phyloP scores from a whole-genome alignment of 2,888 invertebrate genomes.

The Pseudeuparius sepicola region DNA sequence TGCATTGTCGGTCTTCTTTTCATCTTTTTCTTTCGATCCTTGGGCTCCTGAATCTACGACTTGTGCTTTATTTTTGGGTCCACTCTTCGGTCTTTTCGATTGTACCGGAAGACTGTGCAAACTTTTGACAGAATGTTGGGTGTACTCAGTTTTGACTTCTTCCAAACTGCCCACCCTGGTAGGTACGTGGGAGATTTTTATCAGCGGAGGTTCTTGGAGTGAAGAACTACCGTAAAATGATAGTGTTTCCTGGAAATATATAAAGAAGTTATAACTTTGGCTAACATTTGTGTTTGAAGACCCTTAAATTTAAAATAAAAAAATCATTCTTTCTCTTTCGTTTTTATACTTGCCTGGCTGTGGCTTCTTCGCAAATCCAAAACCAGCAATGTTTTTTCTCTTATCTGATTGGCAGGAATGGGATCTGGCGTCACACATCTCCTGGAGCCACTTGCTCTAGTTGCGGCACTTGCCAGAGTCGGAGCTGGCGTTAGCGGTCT shows the following conservation, averaged over 20 bases:
- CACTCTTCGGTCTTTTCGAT: conserved; percentile 15
- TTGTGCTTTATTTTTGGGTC: too few species aligned
- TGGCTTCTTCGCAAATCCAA: conserved; percentile 59
- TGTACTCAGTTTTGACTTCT: conserved; percentile 18
- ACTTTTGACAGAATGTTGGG: conserved; percentile 9
- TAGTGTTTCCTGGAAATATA: conserved; percentile 39
- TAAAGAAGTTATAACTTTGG: conserved; percentile 4
- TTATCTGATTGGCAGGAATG: conserved; percentile 36
- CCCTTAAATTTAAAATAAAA: too few species aligned
- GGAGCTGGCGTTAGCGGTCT: conserved; percentile 73
- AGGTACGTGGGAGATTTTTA: conserved; percentile 31
- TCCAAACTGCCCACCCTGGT: conserved; percentile 28
- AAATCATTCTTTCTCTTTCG: too few species aligned
- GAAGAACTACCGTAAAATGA: conserved; percentile 42
- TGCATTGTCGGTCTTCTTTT: conserved; percentile 24
- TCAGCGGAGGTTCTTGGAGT: conserved; percentile 37
- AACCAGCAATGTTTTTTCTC: conserved; percentile 58
- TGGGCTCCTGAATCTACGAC: neutral
- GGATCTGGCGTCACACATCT: conserved; percentile 67
- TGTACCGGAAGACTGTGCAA: conserved; percentile 13
- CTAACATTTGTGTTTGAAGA: conserved; percentile 12
- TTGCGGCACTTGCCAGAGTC: conserved; percentile 62
- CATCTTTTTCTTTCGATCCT: conserved; percentile 15
- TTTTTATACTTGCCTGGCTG: conserved; percentile 48
- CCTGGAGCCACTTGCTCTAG: conserved; percentile 54